Evolutionary conservation across 2,113 vertebrate genomes (phyloP).

Genomic region (Phylloscopus trochilus): DNA sequence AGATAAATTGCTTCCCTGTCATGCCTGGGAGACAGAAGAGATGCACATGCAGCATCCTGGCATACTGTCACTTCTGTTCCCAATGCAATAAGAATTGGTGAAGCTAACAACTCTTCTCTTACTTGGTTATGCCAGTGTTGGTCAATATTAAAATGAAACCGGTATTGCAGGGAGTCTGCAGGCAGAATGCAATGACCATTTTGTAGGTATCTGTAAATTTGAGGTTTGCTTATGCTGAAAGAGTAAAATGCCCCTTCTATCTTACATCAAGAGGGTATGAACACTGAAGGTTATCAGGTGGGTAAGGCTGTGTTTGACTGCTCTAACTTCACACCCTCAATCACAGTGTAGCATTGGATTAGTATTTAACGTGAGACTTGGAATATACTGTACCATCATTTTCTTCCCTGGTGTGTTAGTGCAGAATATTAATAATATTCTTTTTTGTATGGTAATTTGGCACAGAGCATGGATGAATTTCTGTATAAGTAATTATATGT

Average conservation of each 20-base stretch:
- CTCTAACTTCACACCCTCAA: neutral
- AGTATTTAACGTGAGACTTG: neutral
- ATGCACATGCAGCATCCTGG: neutral
- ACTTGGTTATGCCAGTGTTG: neutral
- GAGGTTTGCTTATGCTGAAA: neutral
- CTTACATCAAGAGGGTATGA: neutral
- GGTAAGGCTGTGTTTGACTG: neutral
- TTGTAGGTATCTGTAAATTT: neutral
- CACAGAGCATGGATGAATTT: neutral
- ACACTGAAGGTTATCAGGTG: neutral
- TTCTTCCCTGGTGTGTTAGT: neutral
- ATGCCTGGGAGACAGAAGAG: neutral
- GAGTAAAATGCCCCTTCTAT: neutral
- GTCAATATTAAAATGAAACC: neutral
- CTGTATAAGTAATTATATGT: neutral
- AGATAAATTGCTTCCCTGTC: conserved; percentile 25
- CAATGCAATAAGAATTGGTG: neutral
- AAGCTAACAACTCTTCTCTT: neutral
- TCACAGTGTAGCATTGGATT: neutral
- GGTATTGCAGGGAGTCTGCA: neutral
- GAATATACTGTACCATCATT: neutral
- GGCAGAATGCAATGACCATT: neutral
- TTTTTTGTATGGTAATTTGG: neutral
- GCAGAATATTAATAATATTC: neutral
- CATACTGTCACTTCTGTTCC: neutral